Percentiles rank a stretch among this genome's conserved stretches.
Evolutionary conservation across 2,888 invertebrate genomes (phyloP).

Genomic region (Oligia strigilis): DNA sequence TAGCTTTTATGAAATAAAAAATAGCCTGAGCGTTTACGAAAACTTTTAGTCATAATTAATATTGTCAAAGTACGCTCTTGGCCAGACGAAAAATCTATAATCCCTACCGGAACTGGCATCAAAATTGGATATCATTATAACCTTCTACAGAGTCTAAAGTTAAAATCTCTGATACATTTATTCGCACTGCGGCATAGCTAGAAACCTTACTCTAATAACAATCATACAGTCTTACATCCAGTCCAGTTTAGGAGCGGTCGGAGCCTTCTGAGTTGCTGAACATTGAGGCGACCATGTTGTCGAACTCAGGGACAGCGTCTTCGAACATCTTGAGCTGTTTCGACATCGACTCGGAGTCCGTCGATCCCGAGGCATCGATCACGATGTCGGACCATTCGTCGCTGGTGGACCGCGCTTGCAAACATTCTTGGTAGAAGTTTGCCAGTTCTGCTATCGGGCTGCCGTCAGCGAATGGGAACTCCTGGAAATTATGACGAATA

Average conservation of each 20-base stretch:
- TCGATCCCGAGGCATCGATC: constrained; percentile 70
- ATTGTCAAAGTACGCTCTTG: constrained; percentile 8
- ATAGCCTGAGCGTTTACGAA: neutral
- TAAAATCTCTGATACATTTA: constrained; percentile 47
- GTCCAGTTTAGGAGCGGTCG: constrained; percentile 70
- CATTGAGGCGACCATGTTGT: constrained; percentile 93
- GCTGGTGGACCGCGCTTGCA: constrained; percentile 90
- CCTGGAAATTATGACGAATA: constrained; percentile 87
- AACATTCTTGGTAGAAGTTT: constrained; percentile 95
- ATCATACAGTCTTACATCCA: constrained; percentile 64
- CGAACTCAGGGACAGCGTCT: constrained; percentile 93
- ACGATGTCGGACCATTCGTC: constrained; percentile 79
- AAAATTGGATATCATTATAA: constrained; percentile 33
- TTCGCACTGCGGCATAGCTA: constrained; percentile 58
- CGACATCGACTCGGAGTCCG: constrained; percentile 91
- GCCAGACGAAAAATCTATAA: constrained; percentile 18
- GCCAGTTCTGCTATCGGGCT: constrained; percentile 94
- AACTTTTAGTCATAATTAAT: constrained; percentile 22
- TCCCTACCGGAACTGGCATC: neutral
- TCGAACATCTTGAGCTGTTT: constrained; percentile 94
- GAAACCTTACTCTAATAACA: constrained; percentile 53
- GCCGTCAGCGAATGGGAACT: constrained; percentile 94
- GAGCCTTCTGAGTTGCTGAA: constrained; percentile 88
- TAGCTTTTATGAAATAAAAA: neutral
- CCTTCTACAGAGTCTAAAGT: neutral